Percentiles rank a stretch among this genome's conserved stretches.
Conservation (phyloP, 2,113 vertebrate species). For the Apodemus sylvaticus region DNA sequence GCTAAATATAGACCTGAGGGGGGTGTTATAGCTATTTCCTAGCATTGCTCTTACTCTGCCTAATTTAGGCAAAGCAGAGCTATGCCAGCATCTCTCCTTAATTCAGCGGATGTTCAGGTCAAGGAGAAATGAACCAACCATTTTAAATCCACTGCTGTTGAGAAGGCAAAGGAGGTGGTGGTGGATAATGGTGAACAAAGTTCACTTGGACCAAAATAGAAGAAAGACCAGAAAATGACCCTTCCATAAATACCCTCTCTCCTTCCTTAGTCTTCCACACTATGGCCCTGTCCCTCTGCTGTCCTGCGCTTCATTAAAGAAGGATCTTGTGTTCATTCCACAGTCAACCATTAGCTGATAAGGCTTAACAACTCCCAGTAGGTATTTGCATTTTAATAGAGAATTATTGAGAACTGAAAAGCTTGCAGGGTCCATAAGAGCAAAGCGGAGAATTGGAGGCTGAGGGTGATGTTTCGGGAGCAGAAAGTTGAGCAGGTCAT, state of each 20-base stretch:
- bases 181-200: not conserved
- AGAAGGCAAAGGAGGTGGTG: conserved; percentile 34
- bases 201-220: conserved; percentile 57
- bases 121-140: conserved; percentile 10
- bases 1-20: conserved; percentile 6
- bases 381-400: conserved; percentile 78
- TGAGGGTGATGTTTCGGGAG: conserved; percentile 17
- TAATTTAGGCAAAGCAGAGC: conserved; percentile 44
- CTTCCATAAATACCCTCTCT: conserved; percentile 6
- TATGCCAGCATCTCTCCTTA: not conserved
- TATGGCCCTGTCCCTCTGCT: conserved; percentile 17
- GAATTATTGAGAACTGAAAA: conserved; percentile 75
- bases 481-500: not conserved
- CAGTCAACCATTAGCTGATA: conserved; percentile 72
- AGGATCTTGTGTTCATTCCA: conserved; percentile 42
- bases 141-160: not conserved
- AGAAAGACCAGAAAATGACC: conserved; percentile 9
- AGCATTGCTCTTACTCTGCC: conserved; percentile 12
- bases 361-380: conserved; percentile 71
- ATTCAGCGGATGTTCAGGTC: conserved; percentile 3
- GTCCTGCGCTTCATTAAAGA: conserved; percentile 58
- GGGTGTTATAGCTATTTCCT: not conserved
- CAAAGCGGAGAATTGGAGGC: conserved; percentile 54
- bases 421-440: conserved; percentile 59
- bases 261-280: conserved; percentile 15